phyloP scores from a whole-genome alignment of 2,797 vertebrate species.

The Thalassophryne amazonica region DNA sequence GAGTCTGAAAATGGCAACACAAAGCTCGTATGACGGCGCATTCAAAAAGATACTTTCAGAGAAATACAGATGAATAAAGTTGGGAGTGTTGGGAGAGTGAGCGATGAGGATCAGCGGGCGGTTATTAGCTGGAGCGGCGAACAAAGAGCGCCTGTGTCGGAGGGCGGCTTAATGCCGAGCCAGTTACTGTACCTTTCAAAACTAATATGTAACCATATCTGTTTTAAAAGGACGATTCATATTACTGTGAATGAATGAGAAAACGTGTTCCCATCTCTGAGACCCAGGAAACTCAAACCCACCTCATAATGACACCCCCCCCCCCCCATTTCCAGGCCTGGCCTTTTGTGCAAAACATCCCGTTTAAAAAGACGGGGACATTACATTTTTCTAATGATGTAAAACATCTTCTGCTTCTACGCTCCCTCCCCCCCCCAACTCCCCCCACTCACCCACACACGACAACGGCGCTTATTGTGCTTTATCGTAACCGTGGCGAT shows the following conservation, averaged over 20 bases:
- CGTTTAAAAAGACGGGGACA: constrained; percentile 90
- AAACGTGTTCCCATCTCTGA: constrained; percentile 93
- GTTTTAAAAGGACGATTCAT: constrained; percentile 99
- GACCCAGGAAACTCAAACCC: constrained; percentile 93
- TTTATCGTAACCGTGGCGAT: constrained; percentile 91
- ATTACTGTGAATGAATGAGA: constrained; percentile 92
- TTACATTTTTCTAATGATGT: constrained; percentile 97
- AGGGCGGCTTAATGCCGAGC: constrained; percentile 79
- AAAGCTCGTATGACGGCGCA: constrained; percentile 65
- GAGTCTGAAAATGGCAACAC: constrained; percentile 74
- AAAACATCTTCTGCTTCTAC: constrained; percentile 94
- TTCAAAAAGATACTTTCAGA: constrained; percentile 62
- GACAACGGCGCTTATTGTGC: constrained; percentile 97
- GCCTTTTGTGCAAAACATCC: constrained; percentile 93
- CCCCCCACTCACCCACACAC: constrained; percentile 62
- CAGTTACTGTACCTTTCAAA: constrained; percentile 96
- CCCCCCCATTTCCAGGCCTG: constrained; percentile 84
- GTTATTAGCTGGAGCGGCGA: constrained; percentile 84
- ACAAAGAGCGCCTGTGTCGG: constrained; percentile 92
- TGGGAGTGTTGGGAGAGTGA: constrained; percentile 48
- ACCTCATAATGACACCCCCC: constrained; percentile 87
- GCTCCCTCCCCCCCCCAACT: constrained; percentile 16
- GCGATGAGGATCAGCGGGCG: constrained; percentile 81
- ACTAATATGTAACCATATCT: constrained; percentile 99
- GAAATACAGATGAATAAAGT: constrained; percentile 21